Evolutionary conservation across 2,888 invertebrate genomes (phyloP).

Genomic region (Netelia melanura): DNA sequence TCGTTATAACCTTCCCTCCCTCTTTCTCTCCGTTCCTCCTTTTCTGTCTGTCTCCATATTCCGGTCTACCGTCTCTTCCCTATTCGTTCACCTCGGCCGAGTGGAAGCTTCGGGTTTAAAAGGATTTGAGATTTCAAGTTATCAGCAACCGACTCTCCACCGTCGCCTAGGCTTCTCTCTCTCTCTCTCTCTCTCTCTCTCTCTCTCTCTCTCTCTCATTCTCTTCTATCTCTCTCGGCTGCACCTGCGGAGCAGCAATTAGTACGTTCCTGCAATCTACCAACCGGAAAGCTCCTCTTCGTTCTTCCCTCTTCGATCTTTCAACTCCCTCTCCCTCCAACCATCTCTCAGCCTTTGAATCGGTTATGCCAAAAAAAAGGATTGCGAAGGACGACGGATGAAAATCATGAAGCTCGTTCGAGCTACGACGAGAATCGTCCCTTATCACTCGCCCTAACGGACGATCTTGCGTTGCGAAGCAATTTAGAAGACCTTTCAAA

Average conservation of each 20-base stretch:
- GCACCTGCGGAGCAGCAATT: slow-evolving; percentile 66
- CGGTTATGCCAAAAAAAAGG: slow-evolving; percentile 54
- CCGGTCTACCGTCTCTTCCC: neutral
- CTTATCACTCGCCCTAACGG: neutral
- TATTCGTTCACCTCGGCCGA: slow-evolving; percentile 48
- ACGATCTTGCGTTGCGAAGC: slow-evolving; percentile 10
- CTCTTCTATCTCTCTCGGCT: slow-evolving; percentile 26
- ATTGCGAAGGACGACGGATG: slow-evolving; percentile 44
- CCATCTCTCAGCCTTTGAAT: slow-evolving; percentile 2
- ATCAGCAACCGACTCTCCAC: slow-evolving; percentile 50
- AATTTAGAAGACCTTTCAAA: slow-evolving; percentile 22
- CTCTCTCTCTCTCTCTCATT: slow-evolving; percentile 6
- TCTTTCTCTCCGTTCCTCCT: slow-evolving; percentile 4
- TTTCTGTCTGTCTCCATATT: neutral
- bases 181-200: slow-evolving; percentile 7
- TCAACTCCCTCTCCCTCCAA: neutral
- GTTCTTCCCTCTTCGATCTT: slow-evolving; percentile 1
- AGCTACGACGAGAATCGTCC: slow-evolving; percentile 1
- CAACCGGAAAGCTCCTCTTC: slow-evolving; percentile 57
- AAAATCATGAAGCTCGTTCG: slow-evolving; percentile 55
- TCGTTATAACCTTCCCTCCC: slow-evolving; percentile 62
- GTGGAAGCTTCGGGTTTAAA: slow-evolving; percentile 62
- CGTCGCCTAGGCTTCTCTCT: slow-evolving; percentile 7
- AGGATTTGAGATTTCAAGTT: slow-evolving; percentile 66
- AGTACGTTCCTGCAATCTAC: slow-evolving; percentile 65